Evolutionary conservation across 2,797 vertebrate genomes (phyloP).

Genomic region (Silurus aristotelis): DNA sequence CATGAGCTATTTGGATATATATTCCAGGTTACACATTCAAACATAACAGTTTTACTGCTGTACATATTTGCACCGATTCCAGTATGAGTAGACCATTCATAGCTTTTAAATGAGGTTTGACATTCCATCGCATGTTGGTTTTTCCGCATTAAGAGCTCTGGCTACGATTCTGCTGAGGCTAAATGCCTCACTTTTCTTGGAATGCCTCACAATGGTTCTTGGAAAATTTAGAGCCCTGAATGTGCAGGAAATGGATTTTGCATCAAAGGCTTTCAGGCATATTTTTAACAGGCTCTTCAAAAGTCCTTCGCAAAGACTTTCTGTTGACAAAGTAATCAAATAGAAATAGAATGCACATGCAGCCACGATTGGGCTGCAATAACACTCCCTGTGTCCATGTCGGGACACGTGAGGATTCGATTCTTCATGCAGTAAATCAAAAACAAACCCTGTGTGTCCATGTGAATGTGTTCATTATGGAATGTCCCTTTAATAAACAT

Average conservation of each 20-base stretch:
- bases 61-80: constrained; percentile 28
- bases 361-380: background rate
- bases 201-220: constrained; percentile 27
- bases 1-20: constrained; percentile 5
- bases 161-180: constrained; percentile 31
- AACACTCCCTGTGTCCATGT: background rate
- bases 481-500: constrained; percentile 41
- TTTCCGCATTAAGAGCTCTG: constrained; percentile 31
- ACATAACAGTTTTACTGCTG: background rate
- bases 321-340: constrained; percentile 28
- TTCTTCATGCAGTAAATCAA: background rate
- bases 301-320: constrained; percentile 13
- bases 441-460: background rate
- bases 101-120: constrained; percentile 40
- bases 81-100: constrained; percentile 38
- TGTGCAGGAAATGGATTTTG: constrained; percentile 1
- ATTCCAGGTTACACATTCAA: background rate
- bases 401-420: background rate
- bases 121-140: constrained; percentile 42
- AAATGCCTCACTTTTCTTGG: constrained; percentile 29
- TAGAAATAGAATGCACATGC: constrained; percentile 32
- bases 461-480: background rate
- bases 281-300: constrained; percentile 29
- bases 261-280: constrained; percentile 31
- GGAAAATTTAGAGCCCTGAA: constrained; percentile 20